A percentile compares a stretch with the other conserved stretches of the same genome.
Evolutionary conservation across 2,888 invertebrate genomes (phyloP).

Genomic region (Nasonovia ribisnigri): DNA sequence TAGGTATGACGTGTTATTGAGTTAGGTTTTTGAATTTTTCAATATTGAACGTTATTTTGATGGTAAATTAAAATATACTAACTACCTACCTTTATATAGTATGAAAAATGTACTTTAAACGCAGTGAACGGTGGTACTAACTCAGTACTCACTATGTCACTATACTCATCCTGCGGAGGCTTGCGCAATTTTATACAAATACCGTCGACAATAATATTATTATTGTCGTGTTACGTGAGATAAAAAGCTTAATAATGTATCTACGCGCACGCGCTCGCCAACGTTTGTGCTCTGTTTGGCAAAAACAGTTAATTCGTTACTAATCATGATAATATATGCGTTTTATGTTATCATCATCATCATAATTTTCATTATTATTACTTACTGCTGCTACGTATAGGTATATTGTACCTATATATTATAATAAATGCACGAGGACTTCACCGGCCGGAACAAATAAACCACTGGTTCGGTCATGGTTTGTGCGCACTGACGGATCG

Average conservation of each 20-base stretch:
- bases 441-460: conserved; percentile 27
- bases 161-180: neutral
- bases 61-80: neutral
- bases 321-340: neutral
- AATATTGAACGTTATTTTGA: neutral
- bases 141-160: neutral
- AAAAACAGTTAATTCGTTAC: conserved; percentile 4
- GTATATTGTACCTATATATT: neutral
- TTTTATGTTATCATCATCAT: neutral
- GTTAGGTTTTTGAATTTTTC: neutral
- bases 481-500: neutral
- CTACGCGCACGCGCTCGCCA: neutral
- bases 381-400: neutral
- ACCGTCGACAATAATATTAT: neutral
- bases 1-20: neutral
- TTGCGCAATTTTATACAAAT: neutral
- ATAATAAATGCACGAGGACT: neutral
- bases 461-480: neutral
- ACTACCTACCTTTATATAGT: neutral
- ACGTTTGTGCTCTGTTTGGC: conserved; percentile 43
- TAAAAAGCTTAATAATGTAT: neutral
- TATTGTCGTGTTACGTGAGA: neutral
- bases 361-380: neutral
- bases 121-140: neutral
- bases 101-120: neutral